These are phyloP conservation scores for Aegithalos caudatus DNA, from an alignment of 2,113 vertebrate genomes.

Conservation along the genomic window DNA sequence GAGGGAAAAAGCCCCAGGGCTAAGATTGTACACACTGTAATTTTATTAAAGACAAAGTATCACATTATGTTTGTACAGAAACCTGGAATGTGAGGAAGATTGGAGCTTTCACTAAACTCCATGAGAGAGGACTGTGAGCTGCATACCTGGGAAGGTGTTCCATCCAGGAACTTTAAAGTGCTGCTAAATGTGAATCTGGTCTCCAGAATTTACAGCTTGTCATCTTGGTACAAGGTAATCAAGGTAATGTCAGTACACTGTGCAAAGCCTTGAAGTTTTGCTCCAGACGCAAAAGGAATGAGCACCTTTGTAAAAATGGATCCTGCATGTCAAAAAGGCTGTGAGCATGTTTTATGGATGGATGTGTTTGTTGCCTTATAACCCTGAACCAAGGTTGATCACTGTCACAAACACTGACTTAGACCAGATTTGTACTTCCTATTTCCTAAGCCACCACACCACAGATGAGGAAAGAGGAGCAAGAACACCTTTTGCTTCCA, in stretches of 20 bases:
- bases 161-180: neutral
- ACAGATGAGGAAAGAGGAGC: neutral
- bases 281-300: neutral
- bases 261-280: neutral
- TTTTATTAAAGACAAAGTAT: constrained; percentile 25
- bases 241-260: neutral
- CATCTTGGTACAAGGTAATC: neutral
- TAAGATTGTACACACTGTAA: neutral
- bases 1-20: neutral
- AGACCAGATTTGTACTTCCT: neutral
- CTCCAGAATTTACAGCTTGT: neutral
- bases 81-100: neutral
- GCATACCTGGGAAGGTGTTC: neutral
- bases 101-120: neutral
- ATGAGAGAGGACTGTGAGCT: neutral
- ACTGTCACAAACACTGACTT: neutral
- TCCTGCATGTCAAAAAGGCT: neutral
- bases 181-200: neutral
- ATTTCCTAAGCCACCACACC: neutral
- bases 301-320: neutral
- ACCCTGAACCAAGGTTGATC: neutral
- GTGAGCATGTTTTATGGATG: neutral
- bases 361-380: neutral
- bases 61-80: neutral
- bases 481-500: neutral